Evolutionary conservation across 2,113 vertebrate genomes (phyloP).

Genomic region (Melanerpes aurifrons): DNA sequence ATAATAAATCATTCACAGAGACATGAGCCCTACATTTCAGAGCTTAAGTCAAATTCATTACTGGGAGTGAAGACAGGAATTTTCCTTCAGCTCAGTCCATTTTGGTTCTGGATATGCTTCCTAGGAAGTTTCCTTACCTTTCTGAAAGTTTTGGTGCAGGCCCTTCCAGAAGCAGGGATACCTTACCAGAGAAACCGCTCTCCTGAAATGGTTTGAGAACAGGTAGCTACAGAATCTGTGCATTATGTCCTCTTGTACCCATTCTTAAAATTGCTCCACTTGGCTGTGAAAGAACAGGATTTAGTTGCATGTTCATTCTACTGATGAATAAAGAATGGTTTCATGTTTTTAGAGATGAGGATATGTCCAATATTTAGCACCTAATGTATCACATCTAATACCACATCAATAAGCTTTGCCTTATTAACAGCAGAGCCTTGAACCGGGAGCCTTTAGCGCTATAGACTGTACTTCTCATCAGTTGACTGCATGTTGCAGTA

Average conservation of each 20-base stretch:
- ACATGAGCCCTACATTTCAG: not conserved
- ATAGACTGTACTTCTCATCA: not conserved
- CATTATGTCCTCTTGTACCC: not conserved
- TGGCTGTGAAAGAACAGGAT: not conserved
- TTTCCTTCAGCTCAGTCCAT: not conserved
- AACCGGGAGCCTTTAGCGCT: not conserved
- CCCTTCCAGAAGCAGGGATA: not conserved
- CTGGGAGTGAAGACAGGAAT: not conserved
- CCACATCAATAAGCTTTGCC: not conserved
- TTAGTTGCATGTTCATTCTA: not conserved
- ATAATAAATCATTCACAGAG: not conserved
- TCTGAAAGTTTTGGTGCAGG: not conserved
- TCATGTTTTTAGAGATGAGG: not conserved
- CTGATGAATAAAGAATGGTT: not conserved
- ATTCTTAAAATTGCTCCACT: not conserved
- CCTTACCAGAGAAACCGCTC: not conserved
- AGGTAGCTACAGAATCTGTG: not conserved
- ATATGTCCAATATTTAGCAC: not conserved
- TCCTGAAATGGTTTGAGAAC: not conserved
- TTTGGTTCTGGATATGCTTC: not conserved
- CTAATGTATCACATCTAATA: not conserved
- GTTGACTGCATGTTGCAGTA: not conserved
- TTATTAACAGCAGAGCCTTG: not conserved
- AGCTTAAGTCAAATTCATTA: not conserved
- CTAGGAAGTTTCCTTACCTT: not conserved